These are phyloP conservation scores for Oryzias dopingdopingensis DNA, from an alignment of 2,797 vertebrate species.

Conservation along the genomic window DNA sequence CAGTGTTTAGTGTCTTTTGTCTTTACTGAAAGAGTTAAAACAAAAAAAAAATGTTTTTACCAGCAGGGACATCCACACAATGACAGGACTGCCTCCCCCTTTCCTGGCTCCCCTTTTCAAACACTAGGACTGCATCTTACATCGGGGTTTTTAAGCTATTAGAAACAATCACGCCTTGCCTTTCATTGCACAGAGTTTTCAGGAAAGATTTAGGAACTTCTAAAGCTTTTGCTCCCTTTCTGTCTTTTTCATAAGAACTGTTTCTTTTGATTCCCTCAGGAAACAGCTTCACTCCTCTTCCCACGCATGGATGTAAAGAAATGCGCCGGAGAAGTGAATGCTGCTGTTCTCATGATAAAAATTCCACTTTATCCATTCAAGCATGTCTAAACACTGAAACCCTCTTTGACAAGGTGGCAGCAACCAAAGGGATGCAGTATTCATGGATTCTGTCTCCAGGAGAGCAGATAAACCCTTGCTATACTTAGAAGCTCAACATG, in stretches of 20 bases:
- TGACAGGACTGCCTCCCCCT: conserved; percentile 8
- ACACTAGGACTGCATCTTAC: conserved; percentile 33
- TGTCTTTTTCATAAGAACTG: conserved; percentile 28
- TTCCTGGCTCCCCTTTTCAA: neutral
- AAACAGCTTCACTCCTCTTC: conserved; percentile 21
- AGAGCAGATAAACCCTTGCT: conserved; percentile 62
- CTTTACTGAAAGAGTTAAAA: neutral
- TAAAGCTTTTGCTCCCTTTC: conserved; percentile 18
- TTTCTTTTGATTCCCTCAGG: conserved; percentile 29
- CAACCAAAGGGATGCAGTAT: conserved; percentile 69
- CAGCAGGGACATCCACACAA: conserved; percentile 12
- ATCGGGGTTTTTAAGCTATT: conserved; percentile 9
- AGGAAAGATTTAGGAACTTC: conserved; percentile 4
- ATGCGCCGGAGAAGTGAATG: conserved; percentile 44
- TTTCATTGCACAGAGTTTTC: conserved; percentile 11
- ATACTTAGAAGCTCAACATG: conserved; percentile 69
- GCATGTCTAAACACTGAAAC: conserved; percentile 72
- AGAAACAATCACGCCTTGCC: conserved; percentile 21
- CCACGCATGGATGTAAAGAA: conserved; percentile 37
- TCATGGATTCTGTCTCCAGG: conserved; percentile 68
- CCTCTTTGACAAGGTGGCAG: conserved; percentile 67
- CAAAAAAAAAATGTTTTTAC: conserved; percentile 8
- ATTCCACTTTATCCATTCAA: conserved; percentile 68
- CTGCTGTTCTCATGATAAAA: conserved; percentile 59
- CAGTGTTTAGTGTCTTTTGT: too few relatives aligned